Conservation (phyloP, 1,140 invertebrate genomes). For the Portunus trituberculatus region DNA sequence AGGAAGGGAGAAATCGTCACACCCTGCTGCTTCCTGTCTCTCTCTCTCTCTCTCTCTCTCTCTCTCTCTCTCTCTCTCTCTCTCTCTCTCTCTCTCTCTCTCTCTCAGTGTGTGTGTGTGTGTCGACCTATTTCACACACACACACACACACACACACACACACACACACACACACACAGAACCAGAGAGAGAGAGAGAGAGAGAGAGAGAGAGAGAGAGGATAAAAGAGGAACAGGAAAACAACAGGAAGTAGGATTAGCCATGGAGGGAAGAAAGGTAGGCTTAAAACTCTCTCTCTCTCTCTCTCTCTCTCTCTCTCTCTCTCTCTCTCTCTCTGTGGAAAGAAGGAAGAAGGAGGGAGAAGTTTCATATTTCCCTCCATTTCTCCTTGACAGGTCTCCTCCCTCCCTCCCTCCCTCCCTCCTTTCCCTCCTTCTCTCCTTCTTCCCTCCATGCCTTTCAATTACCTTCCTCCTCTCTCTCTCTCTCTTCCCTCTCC, state of each 20-base stretch:
- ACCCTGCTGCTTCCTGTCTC: neutral
- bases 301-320: constrained; percentile 28
- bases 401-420: neutral
- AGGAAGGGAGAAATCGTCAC: neutral
- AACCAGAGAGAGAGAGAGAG: neutral
- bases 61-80: neutral
- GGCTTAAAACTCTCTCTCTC: neutral
- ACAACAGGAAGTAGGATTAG: neutral
- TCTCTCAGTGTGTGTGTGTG: neutral
- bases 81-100: neutral
- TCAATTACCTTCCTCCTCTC: neutral
- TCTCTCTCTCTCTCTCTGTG: constrained; percentile 14
- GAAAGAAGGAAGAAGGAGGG: neutral
- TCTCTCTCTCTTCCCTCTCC: neutral
- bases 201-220: constrained; percentile 47
- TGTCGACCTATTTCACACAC: no score
- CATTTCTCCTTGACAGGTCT: neutral
- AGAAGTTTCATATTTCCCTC: neutral
- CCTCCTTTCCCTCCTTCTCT: neutral
- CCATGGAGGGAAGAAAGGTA: neutral
- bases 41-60: neutral
- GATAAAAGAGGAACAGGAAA: neutral
- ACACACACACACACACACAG: neutral
- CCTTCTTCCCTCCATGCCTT: neutral
- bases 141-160: neutral